phyloP scores from a whole-genome alignment of 2,797 vertebrate genomes.

The Champsocephalus esox region DNA sequence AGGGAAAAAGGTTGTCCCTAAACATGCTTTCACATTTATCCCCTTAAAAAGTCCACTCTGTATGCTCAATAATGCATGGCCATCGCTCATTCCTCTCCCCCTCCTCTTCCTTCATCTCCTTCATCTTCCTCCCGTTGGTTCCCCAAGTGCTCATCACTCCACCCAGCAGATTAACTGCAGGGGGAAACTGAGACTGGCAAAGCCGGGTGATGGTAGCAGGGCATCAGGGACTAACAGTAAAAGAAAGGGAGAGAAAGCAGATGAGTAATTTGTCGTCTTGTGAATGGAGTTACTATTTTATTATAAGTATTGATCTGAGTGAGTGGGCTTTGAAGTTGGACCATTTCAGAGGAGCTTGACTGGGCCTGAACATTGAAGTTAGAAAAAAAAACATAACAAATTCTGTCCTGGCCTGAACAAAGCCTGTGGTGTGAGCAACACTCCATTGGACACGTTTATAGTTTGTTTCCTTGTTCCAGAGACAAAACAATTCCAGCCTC shows the following conservation, averaged over 20 bases:
- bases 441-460: slow-evolving; percentile 30
- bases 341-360: slow-evolving; percentile 52
- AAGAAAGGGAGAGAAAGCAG: slow-evolving; percentile 42
- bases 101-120: slow-evolving; percentile 65
- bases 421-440: slow-evolving; percentile 39
- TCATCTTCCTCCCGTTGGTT: slow-evolving; percentile 67
- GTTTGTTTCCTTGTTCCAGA: slow-evolving; percentile 35
- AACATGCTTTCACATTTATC: slow-evolving; percentile 84
- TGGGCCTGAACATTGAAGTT: slow-evolving; percentile 53
- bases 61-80: slow-evolving; percentile 85
- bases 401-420: slow-evolving; percentile 40
- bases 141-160: slow-evolving; percentile 69
- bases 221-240: slow-evolving; percentile 58
- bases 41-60: slow-evolving; percentile 82
- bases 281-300: slow-evolving; percentile 58
- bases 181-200: slow-evolving; percentile 73
- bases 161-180: slow-evolving; percentile 76
- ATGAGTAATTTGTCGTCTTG: slow-evolving; percentile 68
- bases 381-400: slow-evolving; percentile 7
- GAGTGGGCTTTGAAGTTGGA: slow-evolving; percentile 55
- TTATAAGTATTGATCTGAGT: slow-evolving; percentile 64
- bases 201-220: slow-evolving; percentile 64
- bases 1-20: slow-evolving; percentile 78
- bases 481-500: slow-evolving; percentile 11
- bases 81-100: slow-evolving; percentile 56